A percentile compares a stretch with the other conserved stretches of the same genome.
Conservation (phyloP, 2,797 vertebrate species). For the Dendrocincla fuliginosa region DNA sequence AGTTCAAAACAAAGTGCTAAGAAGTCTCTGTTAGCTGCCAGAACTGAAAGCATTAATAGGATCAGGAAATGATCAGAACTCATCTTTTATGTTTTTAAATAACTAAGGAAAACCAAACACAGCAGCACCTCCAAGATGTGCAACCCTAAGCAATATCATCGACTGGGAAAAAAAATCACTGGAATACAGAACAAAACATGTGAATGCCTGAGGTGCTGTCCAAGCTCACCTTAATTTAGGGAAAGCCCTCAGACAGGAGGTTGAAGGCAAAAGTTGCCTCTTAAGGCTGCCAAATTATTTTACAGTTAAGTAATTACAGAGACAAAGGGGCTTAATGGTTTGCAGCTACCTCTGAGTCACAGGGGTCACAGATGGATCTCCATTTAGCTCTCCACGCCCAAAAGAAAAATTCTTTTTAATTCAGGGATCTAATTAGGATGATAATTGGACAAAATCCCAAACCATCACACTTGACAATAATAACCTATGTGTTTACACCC, state of each 20-base stretch:
- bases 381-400: not conserved
- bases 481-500: not conserved
- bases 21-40: not conserved
- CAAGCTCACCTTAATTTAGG: not conserved
- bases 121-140: not conserved
- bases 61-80: not conserved
- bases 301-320: not conserved
- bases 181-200: not conserved
- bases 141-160: not conserved
- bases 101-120: not conserved
- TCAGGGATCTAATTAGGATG: not conserved
- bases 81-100: not conserved
- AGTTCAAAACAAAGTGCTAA: not conserved
- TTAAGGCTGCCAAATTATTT: not conserved
- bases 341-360: not conserved
- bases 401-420: not conserved
- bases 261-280: not conserved
- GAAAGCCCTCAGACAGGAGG: not conserved
- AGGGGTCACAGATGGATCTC: not conserved
- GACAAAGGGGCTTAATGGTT: not conserved
- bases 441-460: not conserved
- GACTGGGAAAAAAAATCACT: not conserved
- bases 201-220: accelerated
- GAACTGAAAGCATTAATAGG: not conserved
- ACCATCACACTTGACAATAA: not conserved